Evolutionary conservation across 2,888 invertebrate genomes (phyloP), one percentile per base, ranked within the genome.

Genomic region (Metopia argyrocephala): DNA sequence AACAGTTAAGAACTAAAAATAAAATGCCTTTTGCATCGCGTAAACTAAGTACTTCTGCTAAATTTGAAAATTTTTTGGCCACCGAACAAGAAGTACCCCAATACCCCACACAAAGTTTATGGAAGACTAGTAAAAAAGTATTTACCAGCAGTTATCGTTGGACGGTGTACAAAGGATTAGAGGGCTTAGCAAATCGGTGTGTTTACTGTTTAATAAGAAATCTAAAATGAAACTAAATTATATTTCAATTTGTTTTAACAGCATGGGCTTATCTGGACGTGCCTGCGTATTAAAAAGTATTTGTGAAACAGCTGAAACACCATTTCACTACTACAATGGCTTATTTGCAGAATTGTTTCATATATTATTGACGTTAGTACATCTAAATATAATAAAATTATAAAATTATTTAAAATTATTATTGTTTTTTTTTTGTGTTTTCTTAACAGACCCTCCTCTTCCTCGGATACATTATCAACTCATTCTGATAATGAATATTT

Each of bases 291-390:
- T 96, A 83, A 93, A 94, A 87, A 93, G 94, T 85, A 94, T 96
- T 87, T 96, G 96, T 87, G 95, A 96, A 89, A 92, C 94, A 18
- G 93, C 95, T 0, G 92, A 94, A 86, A 92, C 92, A 68, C 93
- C 95, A 64, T 93, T 95, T 85, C 93, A 93, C 85, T 92, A 93
- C 86, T 93, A 93, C 85, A 94, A 94, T 86, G 95, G 95, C 25
- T 91, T 96, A 85, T 92, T 95, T 84, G 95, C 94, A 52, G 94
- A 96, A 91, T 91, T 96, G 87, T 91, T 95, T 84, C 94, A 95
- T 90, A 93, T 95, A 85, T 89, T 95, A 88, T 92, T 96, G 88
- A 94, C 94, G 95, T 95, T 91, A 93, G 93, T n/a, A n/a, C n/a
- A n/a, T n/a, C n/a, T n/a, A n/a, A n/a, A n/a, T n/a, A n/a, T n/a